Conservation (phyloP, 2,113 vertebrate genomes). For the Chamaea fasciata region DNA sequence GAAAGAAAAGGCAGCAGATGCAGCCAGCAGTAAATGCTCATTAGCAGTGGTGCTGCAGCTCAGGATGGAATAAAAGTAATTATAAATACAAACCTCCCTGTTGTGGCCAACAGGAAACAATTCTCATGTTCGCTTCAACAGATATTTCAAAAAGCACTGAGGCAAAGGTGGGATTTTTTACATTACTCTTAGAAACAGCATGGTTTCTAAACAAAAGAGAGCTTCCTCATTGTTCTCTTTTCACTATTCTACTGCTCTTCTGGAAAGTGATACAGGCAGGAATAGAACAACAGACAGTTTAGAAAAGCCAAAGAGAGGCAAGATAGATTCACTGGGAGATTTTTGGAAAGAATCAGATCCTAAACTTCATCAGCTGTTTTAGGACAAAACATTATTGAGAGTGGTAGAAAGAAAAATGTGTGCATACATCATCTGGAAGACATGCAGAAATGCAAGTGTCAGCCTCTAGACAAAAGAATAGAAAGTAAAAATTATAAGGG, state of each 20-base stretch:
- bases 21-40: background rate
- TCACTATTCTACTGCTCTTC: background rate
- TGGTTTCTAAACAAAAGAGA: background rate
- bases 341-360: background rate
- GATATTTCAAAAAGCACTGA: background rate
- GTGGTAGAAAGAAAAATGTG: background rate
- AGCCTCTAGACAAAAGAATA: slow-evolving; percentile 45
- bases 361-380: background rate
- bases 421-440: slow-evolving; percentile 31
- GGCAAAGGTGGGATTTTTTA: background rate
- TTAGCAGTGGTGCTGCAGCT: background rate
- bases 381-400: background rate
- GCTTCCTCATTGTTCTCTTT: background rate
- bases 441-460: background rate
- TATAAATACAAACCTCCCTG: background rate
- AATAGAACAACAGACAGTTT: background rate
- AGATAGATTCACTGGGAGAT: background rate
- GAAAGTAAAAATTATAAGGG: background rate
- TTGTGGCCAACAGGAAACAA: background rate
- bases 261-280: background rate
- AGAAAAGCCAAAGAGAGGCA: background rate
- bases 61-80: background rate
- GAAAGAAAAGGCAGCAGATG: background rate
- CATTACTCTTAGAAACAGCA: background rate
- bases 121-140: background rate